Base-by-base conservation (phyloP, 2,888 invertebrate species). In the Philereme vetulata region DNA sequence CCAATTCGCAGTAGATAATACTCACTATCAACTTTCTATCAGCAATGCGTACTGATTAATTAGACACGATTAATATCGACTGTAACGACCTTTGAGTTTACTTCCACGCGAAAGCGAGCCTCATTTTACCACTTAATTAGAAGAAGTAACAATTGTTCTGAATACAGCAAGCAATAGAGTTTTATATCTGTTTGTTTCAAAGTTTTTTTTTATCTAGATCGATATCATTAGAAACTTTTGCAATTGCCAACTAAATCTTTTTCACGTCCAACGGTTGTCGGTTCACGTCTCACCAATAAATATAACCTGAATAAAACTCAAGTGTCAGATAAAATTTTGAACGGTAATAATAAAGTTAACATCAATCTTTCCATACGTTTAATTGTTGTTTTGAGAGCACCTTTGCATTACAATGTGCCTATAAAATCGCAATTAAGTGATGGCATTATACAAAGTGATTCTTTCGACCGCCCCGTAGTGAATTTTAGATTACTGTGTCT, bases 1-100 rank as follows among this genome's bases (percentile, higher is more conserved):
- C 75, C 74, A 77, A 76, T 80, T 80, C 65, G 76, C 77, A 76
- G 71, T 68, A 77, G 71, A 75, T 77, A 79, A 76, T 80, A 80
- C 74, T 44, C 73, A 74, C 75, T 77, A 80, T 84, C 80, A 69
- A 82, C 90, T 91, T 91, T 90, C 90, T 90, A 88, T 77, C 76
- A 74, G 79, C 82, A 86, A 86, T 85, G 84, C 88, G 86, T 84
- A 85, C 84, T 83, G 89, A 90, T 91, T 90, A 90, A 91, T 91
- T 89, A 87, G 84, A 80, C 80, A 82, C 86, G 89, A 89, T 90
- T 86, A 81, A 74, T 81, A 81, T 80, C 72, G 69, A 72, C 74
- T 77, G 78, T 79, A 75, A 71, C 72, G 76, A 84, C 81, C 81
- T 82, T 78, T 72, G 70, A 66, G 76, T 76, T 80, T 75, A 74